Base-by-base conservation (phyloP, 92 coral and sea anemone genomes). In the Pocillopora grandis region DNA sequence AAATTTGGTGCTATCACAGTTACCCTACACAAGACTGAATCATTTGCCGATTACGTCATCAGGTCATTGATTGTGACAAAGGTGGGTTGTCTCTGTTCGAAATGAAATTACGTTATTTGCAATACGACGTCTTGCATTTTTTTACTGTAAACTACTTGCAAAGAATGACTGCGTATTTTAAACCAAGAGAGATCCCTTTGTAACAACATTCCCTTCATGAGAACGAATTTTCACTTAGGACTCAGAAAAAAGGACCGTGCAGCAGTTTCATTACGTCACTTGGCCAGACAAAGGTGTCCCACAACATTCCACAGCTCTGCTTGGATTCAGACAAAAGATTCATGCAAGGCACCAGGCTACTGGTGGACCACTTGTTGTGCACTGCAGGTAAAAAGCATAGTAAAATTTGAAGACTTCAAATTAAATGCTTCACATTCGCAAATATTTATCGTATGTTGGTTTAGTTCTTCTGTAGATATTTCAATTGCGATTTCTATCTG, bases 261-360 rank as follows among this genome's bases (percentile, higher is more conserved):
- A 36, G 13, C 91, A 88, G 20, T 84, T 84, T 62, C 89, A 88
- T 21, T 84, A 77, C 79, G 76, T 65, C 33, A 75, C 86, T 62
- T 85, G 89, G 91, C 91, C 98, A 0, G 98, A 95, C 58, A 95
- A 95, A 75, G 98, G 98, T 49, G 98, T 94, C 10, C 98, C 98
- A 55, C 95, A 90, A 48, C 95, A 94, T 67, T 91, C 98, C 36
- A 91, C 95, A 3, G 92, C 98, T 49, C 89, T 94, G 55, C 89
- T 94, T 70, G 93, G 88, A 18, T 78, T 94, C 20, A 72, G 93
- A 66, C 71, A 82, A 33, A 84, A 90, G 83, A 91, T 88, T 72
- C 90, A 86, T 67, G 73, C 87, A 13, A 88, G 83, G 42, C 82
- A 91, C 79, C 71, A 73, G 18, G 80, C 82, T 42, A 61, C 59